Evolutionary conservation across 2,888 invertebrate genomes (phyloP), one percentile per base, ranked within the genome.

Genomic region (Nephrotoma flavescens): DNA sequence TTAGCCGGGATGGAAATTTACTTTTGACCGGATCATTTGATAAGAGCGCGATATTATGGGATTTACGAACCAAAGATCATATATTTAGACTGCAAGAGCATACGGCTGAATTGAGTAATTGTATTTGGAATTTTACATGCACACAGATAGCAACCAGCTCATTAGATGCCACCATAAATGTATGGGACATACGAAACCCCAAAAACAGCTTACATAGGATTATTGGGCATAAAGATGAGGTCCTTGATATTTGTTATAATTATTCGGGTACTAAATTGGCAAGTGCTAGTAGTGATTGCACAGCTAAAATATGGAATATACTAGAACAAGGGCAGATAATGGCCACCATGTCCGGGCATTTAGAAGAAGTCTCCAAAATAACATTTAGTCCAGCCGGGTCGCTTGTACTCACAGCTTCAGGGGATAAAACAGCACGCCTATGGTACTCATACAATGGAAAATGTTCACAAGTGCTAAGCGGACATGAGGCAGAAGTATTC

Each of bases 1-100:
- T 96, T 89, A 95, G 94, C 89, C 93, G 93, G 88, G 94, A 94
- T 88, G 96, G 96, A 0, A 94, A 94, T 88, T 91, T 94, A 86
- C 91, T 96, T 87, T 93, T 96, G 89, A 96, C 96, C 0, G 96
- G 96, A 6, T 96, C 96, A 2, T 96, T 96, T 90, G 96, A 96
- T 89, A 94, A 94, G 87, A 95, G 95, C 7, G 94, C 96, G 84
- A 93, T 94, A 31, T 90, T 96, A 88, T 96, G 96, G 96, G 96
- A 96, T 90, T 94, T 94, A 4, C 93, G 95, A 88, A 92, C 92
- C 19, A 93, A 93, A 87, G 93, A 93, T 95, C 95, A 89, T 91
- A 12, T 86, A 86, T 44, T 19, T 86, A 83, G 11, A 41, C 45
- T 88, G 12, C 90, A 90, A 3, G 95, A 95, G 0, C 96, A 96